Percentiles rank a stretch among this genome's conserved stretches.
Conservation (phyloP, 2,888 invertebrate species). For the Aphidius colemani region DNA sequence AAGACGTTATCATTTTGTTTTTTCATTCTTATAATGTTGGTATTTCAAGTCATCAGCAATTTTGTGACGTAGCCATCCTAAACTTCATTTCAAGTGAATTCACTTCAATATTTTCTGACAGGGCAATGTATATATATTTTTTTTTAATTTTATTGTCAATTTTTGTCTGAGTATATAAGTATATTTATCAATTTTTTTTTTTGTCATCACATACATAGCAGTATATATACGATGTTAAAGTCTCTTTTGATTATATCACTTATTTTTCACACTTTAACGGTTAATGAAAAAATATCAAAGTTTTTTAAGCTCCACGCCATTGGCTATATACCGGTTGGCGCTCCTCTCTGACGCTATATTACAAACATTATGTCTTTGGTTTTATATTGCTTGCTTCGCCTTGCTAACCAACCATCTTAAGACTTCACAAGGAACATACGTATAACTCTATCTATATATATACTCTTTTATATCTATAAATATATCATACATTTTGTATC, state of each 20-base stretch:
- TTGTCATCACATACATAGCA: background rate
- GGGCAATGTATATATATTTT: too few species aligned
- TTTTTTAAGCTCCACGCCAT: slow-evolving; percentile 49
- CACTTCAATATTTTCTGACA: too few species aligned
- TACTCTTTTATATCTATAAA: slow-evolving; percentile 21
- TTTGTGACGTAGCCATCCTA: background rate
- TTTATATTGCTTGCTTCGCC: slow-evolving; percentile 36
- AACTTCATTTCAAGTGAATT: background rate
- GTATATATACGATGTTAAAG: background rate
- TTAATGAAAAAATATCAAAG: background rate
- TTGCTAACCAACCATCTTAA: background rate
- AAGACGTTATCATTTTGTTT: slow-evolving; percentile 33
- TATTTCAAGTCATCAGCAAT: slow-evolving; percentile 1
- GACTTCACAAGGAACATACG: slow-evolving; percentile 11
- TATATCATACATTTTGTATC: background rate
- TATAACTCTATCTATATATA: slow-evolving; percentile 30
- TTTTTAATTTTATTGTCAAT: too few species aligned
- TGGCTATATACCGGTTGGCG: slow-evolving; percentile 56
- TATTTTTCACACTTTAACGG: slow-evolving; percentile 3
- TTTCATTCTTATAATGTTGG: slow-evolving; percentile 25
- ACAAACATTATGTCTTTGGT: slow-evolving; percentile 40
- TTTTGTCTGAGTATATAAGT: too few species aligned
- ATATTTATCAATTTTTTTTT: background rate
- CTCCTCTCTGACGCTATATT: slow-evolving; percentile 42
- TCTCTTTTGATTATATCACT: background rate